A percentile compares a stretch with the other conserved stretches of the same genome.
Evolutionary conservation across 64 coral and sea anemone genomes (phyloP).

Genomic region (Trachythela sp.): DNA sequence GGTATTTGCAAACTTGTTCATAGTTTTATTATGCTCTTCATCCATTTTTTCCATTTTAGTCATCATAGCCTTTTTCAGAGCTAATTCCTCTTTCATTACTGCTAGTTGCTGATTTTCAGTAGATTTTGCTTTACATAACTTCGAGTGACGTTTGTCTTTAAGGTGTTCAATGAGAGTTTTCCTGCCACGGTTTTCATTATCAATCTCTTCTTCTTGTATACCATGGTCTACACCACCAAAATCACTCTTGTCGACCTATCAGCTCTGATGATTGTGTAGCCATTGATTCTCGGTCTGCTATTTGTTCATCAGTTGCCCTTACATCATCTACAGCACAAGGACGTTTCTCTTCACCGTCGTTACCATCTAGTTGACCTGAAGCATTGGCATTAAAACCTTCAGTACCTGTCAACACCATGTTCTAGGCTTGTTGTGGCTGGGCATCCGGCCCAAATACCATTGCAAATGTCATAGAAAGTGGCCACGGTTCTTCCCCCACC

Average conservation of each 20-base stretch:
- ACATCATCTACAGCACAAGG: background rate
- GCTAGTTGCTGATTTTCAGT: background rate
- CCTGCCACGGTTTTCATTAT: background rate
- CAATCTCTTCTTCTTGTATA: background rate
- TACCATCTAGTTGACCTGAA: background rate
- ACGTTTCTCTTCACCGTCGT: background rate
- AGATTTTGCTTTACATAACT: background rate
- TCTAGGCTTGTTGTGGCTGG: constrained; percentile 45
- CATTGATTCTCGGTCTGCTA: background rate
- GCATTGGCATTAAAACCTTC: background rate
- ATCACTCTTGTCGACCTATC: background rate
- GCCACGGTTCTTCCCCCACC: constrained; percentile 47
- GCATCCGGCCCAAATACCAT: constrained; percentile 39
- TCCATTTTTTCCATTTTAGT: background rate
- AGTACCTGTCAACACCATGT: constrained; percentile 25
- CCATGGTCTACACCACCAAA: background rate
- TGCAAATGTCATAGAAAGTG: constrained; percentile 43
- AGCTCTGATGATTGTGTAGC: background rate
- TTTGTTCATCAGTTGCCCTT: background rate
- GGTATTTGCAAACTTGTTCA: background rate
- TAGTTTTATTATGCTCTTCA: background rate
- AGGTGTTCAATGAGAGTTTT: background rate
- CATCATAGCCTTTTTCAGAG: background rate
- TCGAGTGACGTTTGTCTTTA: background rate
- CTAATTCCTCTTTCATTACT: constrained; percentile 11